Conservation (phyloP, 2,113 vertebrate species). For the Seriola dumerili region DNA sequence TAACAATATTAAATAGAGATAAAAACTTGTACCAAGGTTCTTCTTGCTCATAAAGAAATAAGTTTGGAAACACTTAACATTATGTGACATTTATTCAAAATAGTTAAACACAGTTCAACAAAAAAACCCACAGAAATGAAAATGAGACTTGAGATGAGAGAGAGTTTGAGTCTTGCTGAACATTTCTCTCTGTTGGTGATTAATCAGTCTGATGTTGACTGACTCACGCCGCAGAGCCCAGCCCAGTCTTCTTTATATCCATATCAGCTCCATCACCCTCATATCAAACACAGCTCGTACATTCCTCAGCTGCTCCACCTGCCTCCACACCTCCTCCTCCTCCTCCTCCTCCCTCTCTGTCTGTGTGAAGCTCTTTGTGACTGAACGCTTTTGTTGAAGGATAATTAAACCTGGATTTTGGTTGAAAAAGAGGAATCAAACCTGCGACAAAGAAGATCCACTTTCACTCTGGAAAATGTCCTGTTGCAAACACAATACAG, state of each 20-base stretch:
- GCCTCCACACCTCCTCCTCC: constrained; percentile 4
- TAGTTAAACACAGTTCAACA: background rate
- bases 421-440: background rate
- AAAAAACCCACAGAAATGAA: background rate
- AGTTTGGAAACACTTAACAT: background rate
- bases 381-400: fast-evolving
- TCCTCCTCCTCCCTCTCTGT: background rate
- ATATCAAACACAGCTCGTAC: background rate
- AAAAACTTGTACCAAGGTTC: background rate
- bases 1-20: background rate
- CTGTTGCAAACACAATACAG: background rate
- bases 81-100: background rate
- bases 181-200: background rate
- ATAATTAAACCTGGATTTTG: background rate
- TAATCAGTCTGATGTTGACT: background rate
- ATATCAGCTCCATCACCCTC: constrained; percentile 25
- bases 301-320: background rate
- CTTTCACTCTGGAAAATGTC: constrained; percentile 19
- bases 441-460: constrained; percentile 4
- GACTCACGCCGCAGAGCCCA: background rate
- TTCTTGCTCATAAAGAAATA: background rate
- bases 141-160: background rate
- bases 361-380: constrained; percentile 33
- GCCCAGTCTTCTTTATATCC: background rate
- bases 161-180: background rate